Evolutionary conservation across 2,888 invertebrate species (phyloP), one percentile per base, ranked within the genome.

Genomic region (Tridacna crocea): DNA sequence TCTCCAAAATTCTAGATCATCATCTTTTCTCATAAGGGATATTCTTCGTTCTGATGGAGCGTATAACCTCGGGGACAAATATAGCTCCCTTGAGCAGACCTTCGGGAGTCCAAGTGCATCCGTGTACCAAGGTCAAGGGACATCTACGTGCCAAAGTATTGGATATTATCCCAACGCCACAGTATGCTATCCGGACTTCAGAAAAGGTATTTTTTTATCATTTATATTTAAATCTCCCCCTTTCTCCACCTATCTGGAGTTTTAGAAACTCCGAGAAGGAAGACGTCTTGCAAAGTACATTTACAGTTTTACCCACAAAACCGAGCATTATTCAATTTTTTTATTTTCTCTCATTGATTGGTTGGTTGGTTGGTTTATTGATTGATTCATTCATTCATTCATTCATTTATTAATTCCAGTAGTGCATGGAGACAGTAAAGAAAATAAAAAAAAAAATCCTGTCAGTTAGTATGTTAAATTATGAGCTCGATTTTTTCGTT

Each of bases 1-100:
- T 26, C 22, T 70, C 8, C 46, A 79, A n/a, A 82, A 80, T 65
- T 47, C 83, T 12, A 63, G 86, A 26, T 77, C 82, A 2, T 87
- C 89, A 0, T 91, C 91, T 6, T 91, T 91, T 78, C 81, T 91
- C 19, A 91, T 91, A 66, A 78, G 87, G 26, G 91, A 91, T 75
- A 91, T 91, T 72, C 68, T 91, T 19, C 85, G 89, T 24, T 81
- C 83, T 36, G 87, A 88, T 26, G 75, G 66, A 19, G 70, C 80
- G 19, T 61, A 77, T 19, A 63, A 72, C 55, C 47, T 63, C 19
- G 68, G 47, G 19, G 80, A 79, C 60, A 83, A 83, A 60, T 86
- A 81, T 66, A 68, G 80, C 22, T 78, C 76, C 8, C 77, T 85
- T 55, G 85, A 85, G 68, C 85, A 85, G 72, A 85, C 82, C 8